Base-by-base conservation (phyloP, 2,113 vertebrate species). In the Pantherophis guttatus region DNA sequence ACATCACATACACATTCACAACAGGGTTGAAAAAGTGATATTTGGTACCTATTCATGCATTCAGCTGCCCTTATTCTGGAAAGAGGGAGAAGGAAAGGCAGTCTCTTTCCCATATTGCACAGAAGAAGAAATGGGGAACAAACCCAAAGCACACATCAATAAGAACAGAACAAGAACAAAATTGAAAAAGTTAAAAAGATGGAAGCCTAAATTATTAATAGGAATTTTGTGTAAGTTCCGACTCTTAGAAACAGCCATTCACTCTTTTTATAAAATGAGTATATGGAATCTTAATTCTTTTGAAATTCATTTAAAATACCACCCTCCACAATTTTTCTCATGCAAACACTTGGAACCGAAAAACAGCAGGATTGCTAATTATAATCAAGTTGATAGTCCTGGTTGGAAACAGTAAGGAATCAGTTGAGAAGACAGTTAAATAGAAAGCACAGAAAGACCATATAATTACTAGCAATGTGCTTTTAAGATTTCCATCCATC, bases 21-120 rank as follows among this genome's bases (percentile, higher is more conserved):
- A 95, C 53, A 93, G 89, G 81, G 92, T 93, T 90, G 92, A 95
- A 94, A 92, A 97, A 95, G 93, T 96, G 97, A 97, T 98, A 98
- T 93, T 81, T 97, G 96, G 98, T 98, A 98, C 98, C 98, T 98
- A 98, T 97, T 98, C 98, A 98, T 98, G 98, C 98, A 98, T 97
- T 98, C 97, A 97, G 97, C 96, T 95, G 96, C 95, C 95, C 96
- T 98, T 96, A 96, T 96, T 97, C 97, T 97, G 97, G 98, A 97
- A 19, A 95, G 96, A 97, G 12, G 95, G 95, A 97, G 97, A 96
- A 97, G 96, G 96, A 97, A 95, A 97, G 96, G 97, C 97, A 98
- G 96, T 91, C 96, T 96, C 98, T 97, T 97, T 98, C 98, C 97
- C 97, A 97, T 94, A 98, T 96, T 93, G 97, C 97, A 98, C 97